These are phyloP conservation scores for Catocala nupta DNA, from an alignment of 2,888 invertebrate genomes.

Conservation along the genomic window DNA sequence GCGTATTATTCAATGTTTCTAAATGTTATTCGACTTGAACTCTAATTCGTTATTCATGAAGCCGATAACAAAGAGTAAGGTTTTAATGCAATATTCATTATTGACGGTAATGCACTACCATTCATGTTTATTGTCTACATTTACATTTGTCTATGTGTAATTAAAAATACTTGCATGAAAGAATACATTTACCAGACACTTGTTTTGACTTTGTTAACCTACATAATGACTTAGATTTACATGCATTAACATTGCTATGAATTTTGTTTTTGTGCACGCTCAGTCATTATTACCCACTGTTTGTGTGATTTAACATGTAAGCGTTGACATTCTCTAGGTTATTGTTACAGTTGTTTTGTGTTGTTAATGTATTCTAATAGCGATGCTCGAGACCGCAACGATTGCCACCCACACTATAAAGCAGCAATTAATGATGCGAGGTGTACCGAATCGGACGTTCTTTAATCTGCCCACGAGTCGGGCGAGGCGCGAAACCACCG, in stretches of 20 bases:
- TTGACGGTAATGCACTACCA: constrained; percentile 38
- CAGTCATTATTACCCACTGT: background rate
- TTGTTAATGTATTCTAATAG: constrained; percentile 4
- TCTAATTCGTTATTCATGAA: constrained; percentile 65
- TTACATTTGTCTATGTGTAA: constrained; percentile 29
- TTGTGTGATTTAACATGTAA: background rate
- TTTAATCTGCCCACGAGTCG: constrained; percentile 35
- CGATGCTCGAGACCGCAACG: constrained; percentile 8
- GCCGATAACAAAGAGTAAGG: constrained; percentile 50
- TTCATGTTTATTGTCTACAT: constrained; percentile 35
- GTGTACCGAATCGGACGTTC: constrained; percentile 42
- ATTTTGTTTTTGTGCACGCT: background rate
- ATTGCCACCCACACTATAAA: constrained; percentile 17
- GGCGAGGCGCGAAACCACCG: constrained; percentile 48
- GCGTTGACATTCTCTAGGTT: background rate
- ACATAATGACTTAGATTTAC: constrained; percentile 15
- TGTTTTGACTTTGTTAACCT: constrained; percentile 22
- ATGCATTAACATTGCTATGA: constrained; percentile 8
- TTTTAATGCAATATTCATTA: constrained; percentile 54
- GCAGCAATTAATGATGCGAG: constrained; percentile 18
- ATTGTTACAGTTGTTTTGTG: background rate
- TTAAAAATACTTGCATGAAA: constrained; percentile 36
- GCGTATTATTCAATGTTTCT: constrained; percentile 77
- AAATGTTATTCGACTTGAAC: constrained; percentile 70
- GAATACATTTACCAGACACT: constrained; percentile 19